Conservation (phyloP, 53 echinoderm and acorn worm species). For the Zoroaster sp. region DNA sequence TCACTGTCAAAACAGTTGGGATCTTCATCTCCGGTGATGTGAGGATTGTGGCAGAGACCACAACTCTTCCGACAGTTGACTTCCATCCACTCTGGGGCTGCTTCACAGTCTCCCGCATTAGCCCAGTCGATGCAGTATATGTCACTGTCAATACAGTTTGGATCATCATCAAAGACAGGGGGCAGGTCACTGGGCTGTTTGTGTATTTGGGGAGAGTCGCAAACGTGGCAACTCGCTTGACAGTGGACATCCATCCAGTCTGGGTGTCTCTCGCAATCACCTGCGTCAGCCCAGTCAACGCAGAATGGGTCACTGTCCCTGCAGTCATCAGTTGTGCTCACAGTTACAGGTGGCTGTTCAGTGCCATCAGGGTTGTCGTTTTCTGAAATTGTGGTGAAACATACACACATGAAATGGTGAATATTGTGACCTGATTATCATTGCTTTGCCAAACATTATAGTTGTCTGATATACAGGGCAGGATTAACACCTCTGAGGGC, state of each 20-base stretch:
- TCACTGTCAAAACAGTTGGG: conserved; percentile 22
- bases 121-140: conserved; percentile 43
- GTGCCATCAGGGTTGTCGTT: neutral
- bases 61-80: conserved; percentile 38
- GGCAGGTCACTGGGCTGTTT: neutral
- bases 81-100: conserved; percentile 22
- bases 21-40: neutral
- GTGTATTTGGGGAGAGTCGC: neutral
- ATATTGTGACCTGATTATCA: too few relatives aligned
- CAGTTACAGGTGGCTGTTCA: neutral
- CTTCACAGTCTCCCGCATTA: conserved; percentile 28
- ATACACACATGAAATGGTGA: too few relatives aligned
- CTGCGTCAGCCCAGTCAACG: conserved; percentile 16
- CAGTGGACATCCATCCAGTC: conserved; percentile 47
- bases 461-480: too few relatives aligned
- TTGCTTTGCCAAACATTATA: too few relatives aligned
- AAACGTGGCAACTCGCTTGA: neutral
- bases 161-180: neutral
- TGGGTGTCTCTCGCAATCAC: conserved; percentile 30
- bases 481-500: too few relatives aligned
- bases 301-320: conserved; percentile 34
- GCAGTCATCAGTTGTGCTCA: neutral
- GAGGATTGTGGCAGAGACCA: neutral
- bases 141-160: conserved; percentile 16
- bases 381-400: neutral